These are phyloP conservation scores for Sylvicapra grimmia DNA, from an alignment of 2,113 vertebrate species.

Conservation along the genomic window DNA sequence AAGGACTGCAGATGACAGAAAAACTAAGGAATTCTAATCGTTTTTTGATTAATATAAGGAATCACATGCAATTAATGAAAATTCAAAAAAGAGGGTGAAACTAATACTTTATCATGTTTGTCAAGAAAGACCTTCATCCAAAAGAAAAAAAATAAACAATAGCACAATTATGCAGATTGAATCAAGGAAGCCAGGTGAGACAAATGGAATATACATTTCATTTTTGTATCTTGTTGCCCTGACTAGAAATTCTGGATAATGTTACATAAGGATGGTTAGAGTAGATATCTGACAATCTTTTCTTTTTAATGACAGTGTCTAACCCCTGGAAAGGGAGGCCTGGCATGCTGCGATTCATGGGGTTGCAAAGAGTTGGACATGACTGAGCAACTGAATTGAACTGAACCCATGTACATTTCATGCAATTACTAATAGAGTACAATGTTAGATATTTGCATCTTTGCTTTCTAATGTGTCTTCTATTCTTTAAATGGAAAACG, in stretches of 20 bases:
- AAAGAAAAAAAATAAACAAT: not conserved
- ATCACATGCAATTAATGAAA: not conserved
- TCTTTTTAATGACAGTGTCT: not conserved
- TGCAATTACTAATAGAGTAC: not conserved
- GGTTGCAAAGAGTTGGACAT: too few species aligned
- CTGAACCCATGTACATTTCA: not conserved
- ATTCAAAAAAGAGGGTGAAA: not conserved
- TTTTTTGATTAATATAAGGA: not conserved
- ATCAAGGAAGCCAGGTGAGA: not conserved
- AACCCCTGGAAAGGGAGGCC: not conserved
- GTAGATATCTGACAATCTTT: not conserved
- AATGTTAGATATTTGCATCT: not conserved
- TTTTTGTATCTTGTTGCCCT: not conserved
- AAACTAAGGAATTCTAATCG: fast-evolving
- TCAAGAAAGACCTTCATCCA: not conserved
- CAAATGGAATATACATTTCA: not conserved
- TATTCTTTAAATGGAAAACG: not conserved
- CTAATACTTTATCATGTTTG: not conserved
- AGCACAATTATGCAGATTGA: not conserved
- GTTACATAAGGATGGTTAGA: not conserved
- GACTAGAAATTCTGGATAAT: not conserved
- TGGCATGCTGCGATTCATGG: too few species aligned
- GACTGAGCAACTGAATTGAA: too few species aligned
- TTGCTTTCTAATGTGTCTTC: not conserved
- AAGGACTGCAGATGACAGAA: not conserved